Evolutionary conservation across 2,113 vertebrate species (phyloP).

Genomic region (Sceloporus tristichus): DNA sequence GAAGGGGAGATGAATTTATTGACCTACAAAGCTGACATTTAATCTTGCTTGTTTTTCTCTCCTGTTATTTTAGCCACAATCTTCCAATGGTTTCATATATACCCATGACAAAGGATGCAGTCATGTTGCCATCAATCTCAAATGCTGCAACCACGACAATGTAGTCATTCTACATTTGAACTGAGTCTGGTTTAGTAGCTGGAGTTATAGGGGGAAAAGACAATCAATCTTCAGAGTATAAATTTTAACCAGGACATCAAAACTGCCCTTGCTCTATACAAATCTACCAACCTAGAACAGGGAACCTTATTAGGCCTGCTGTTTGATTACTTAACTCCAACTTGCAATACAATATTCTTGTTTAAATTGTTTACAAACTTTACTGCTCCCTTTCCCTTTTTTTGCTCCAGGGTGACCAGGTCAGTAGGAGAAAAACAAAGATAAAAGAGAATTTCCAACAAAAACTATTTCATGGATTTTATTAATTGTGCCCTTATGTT

Average conservation of each 20-base stretch:
- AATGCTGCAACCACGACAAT: neutral
- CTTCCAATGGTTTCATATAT: constrained; percentile 12
- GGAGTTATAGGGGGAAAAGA: neutral
- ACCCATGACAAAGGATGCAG: neutral
- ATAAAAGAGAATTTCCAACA: neutral
- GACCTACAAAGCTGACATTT: constrained; percentile 18
- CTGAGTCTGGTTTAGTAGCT: neutral
- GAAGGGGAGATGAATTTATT: constrained; percentile 23
- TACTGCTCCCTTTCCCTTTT: neutral
- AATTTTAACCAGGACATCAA: neutral
- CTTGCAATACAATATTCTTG: neutral
- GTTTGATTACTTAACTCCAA: neutral
- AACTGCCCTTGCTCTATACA: neutral
- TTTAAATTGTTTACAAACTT: neutral
- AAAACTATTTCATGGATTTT: no score
- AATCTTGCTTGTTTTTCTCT: constrained; percentile 33
- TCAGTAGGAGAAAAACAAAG: neutral
- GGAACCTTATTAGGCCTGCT: neutral
- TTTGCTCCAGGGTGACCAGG: neutral
- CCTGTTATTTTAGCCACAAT: constrained; percentile 24
- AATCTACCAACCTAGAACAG: neutral
- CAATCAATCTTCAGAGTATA: neutral
- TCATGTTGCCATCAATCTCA: neutral
- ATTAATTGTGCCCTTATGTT: neutral
- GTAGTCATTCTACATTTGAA: neutral